Conservation (phyloP, 2,888 invertebrate species). For the Heteromyza rotundicornis region DNA sequence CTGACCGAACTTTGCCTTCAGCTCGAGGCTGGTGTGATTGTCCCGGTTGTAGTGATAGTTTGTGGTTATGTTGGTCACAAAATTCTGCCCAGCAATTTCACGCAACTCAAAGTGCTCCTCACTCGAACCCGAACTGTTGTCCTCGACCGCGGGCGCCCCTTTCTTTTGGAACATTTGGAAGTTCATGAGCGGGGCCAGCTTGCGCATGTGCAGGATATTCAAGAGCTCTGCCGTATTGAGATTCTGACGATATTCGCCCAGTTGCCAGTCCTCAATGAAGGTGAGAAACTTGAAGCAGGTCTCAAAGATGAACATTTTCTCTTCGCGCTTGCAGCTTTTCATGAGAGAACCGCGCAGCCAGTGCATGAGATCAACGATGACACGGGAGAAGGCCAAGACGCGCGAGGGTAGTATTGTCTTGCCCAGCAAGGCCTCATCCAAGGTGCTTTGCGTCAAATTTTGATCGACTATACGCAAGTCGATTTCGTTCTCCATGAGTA, state of each 20-base stretch:
- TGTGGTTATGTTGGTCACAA: constrained; percentile 59
- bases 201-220: constrained; percentile 50
- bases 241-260: constrained; percentile 40
- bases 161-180: constrained; percentile 61
- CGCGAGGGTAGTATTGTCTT: constrained; percentile 56
- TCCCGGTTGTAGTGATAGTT: constrained; percentile 59
- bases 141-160: constrained; percentile 24
- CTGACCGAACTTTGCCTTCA: constrained; percentile 60
- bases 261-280: constrained; percentile 58
- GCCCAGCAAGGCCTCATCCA: constrained; percentile 52
- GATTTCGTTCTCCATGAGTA: constrained; percentile 59
- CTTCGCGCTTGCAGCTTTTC: constrained; percentile 53
- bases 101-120: constrained; percentile 49
- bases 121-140: constrained; percentile 35
- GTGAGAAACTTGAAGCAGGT: constrained; percentile 55
- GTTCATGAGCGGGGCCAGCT: constrained; percentile 53
- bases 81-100: constrained; percentile 60
- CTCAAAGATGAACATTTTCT: constrained; percentile 49
- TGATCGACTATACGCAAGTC: constrained; percentile 51
- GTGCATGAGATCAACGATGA: constrained; percentile 52
- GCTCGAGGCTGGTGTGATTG: constrained; percentile 55
- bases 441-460: constrained; percentile 45
- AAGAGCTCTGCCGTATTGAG: constrained; percentile 47
- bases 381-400: constrained; percentile 51
- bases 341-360: constrained; percentile 58